These are phyloP conservation scores for Eulemur coronatus DNA, from an alignment of 2,797 vertebrate species.

Conservation along the genomic window DNA sequence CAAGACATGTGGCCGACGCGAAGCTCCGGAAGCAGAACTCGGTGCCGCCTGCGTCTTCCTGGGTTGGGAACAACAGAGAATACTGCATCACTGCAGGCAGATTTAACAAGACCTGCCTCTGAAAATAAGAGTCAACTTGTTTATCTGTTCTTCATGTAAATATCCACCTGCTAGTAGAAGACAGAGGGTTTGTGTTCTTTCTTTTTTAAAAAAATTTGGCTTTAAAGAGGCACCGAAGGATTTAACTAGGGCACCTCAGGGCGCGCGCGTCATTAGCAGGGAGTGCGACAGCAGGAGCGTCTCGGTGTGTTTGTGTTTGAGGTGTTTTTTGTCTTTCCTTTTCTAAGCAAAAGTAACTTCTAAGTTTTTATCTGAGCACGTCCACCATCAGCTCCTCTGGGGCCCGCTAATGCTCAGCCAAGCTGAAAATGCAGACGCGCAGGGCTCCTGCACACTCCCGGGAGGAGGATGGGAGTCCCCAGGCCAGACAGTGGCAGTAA, in stretches of 20 bases:
- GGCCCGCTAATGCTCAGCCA: neutral
- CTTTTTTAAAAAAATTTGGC: neutral
- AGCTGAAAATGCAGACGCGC: neutral
- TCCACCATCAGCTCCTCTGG: neutral
- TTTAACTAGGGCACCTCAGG: neutral
- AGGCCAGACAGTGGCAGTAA: rapidly evolving
- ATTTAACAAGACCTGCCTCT: neutral
- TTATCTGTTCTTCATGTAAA: neutral
- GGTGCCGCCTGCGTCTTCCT: too few species aligned
- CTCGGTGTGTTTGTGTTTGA: neutral
- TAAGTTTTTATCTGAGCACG: neutral
- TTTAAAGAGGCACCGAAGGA: neutral
- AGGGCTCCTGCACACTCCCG: too few species aligned
- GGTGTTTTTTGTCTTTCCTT: neutral
- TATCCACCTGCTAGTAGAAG: neutral
- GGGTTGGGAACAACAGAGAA: neutral
- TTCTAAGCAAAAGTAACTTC: neutral
- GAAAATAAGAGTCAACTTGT: neutral
- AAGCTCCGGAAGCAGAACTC: neutral
- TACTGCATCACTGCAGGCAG: rapidly evolving
- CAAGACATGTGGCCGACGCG: rapidly evolving
- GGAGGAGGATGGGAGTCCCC: neutral
- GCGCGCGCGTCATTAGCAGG: rapidly evolving
- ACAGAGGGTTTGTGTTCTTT: neutral
- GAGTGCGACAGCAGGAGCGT: too few species aligned